phyloP scores from a whole-genome alignment of 2,797 vertebrate species.

The Gouania willdenowi region DNA sequence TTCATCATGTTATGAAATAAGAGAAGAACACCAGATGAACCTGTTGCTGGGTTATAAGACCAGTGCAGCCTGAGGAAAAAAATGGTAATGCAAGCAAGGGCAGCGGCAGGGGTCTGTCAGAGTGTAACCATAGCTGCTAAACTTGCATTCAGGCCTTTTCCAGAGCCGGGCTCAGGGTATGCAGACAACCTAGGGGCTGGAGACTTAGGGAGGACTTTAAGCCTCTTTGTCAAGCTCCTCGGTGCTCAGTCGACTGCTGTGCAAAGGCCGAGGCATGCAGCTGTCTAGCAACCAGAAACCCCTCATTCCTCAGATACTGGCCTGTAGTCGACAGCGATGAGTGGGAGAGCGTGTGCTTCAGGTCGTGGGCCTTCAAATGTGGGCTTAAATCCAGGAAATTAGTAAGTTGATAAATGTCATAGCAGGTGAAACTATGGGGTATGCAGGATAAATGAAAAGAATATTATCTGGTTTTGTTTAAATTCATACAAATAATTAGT shows the following conservation, averaged over 20 bases:
- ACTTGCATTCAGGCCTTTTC: conserved; percentile 69
- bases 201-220: conserved; percentile 76
- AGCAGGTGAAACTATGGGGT: conserved; percentile 45
- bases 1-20: conserved; percentile 66
- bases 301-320: conserved; percentile 69
- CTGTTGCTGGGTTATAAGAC: conserved; percentile 72
- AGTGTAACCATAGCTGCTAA: conserved; percentile 77
- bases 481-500: no score
- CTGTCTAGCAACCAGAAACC: conserved; percentile 81
- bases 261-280: conserved; percentile 73
- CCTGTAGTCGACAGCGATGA: conserved; percentile 57
- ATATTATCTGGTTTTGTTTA: no score
- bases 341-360: conserved; percentile 26
- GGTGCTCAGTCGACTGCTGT: conserved; percentile 71
- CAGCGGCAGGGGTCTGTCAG: conserved; percentile 58
- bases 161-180: conserved; percentile 61
- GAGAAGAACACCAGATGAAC: conserved; percentile 61
- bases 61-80: conserved; percentile 60
- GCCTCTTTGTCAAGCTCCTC: conserved; percentile 74
- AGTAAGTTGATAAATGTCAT: conserved; percentile 35
- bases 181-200: conserved; percentile 65
- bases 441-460: background rate
- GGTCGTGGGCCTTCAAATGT: conserved; percentile 47
- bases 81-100: conserved; percentile 63
- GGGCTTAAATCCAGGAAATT: conserved; percentile 50